Conservation (phyloP, 2,888 invertebrate species). For the Melanostoma scalare region DNA sequence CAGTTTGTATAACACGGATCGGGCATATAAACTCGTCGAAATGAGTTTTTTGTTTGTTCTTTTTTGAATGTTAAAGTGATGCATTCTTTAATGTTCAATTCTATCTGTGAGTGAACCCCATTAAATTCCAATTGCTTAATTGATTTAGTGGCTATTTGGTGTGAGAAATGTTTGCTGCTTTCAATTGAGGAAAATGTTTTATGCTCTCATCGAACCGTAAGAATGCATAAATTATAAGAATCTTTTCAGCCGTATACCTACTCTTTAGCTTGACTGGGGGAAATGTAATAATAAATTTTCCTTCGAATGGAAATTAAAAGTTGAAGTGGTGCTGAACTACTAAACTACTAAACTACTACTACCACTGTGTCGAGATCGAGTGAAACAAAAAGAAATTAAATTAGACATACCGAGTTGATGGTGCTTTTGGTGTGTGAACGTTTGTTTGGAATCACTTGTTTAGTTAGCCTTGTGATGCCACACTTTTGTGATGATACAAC, state of each 20-base stretch:
- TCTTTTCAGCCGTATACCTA: background rate
- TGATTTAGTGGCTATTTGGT: constrained; percentile 52
- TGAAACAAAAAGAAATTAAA: constrained; percentile 10
- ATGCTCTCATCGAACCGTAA: background rate
- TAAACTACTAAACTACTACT: no score
- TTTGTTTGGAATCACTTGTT: constrained; percentile 17
- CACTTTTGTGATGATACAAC: constrained; percentile 21
- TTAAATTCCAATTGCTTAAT: constrained; percentile 44
- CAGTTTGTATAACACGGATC: no score
- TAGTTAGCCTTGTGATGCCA: constrained; percentile 23
- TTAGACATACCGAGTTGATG: background rate
- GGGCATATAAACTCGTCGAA: background rate
- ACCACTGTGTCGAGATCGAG: background rate
- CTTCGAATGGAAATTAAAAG: no score
- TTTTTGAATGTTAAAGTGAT: background rate
- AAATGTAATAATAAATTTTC: no score
- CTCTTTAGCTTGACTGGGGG: no score
- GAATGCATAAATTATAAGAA: constrained; percentile 20
- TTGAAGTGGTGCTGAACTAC: no score
- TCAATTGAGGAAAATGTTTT: constrained; percentile 33
- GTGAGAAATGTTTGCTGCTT: constrained; percentile 12
- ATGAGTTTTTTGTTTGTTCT: background rate
- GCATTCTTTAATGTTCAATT: background rate
- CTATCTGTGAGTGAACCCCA: constrained; percentile 29
- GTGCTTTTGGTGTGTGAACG: constrained; percentile 2